Base-by-base conservation (phyloP, 2,797 vertebrate genomes). In the Rhinophrynus dorsalis region DNA sequence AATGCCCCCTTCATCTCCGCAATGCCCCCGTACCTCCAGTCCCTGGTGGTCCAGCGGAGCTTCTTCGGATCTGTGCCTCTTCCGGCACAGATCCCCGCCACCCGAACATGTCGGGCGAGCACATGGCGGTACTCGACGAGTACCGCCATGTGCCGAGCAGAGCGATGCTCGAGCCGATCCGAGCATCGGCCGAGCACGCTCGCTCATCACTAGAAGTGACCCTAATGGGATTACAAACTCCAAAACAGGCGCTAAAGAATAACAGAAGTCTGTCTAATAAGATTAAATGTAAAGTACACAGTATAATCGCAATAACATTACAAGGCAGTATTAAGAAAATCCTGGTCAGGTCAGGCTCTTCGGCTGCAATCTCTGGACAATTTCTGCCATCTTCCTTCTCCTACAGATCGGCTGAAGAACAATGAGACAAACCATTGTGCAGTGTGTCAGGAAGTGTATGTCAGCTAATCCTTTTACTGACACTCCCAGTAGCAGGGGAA, bases 191-290 rank as follows among this genome's bases (percentile, higher is more conserved):
- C n/a, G n/a, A n/a, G n/a, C n/a, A n/a, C n/a, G n/a, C n/a, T n/a
- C n/a, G n/a, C n/a, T n/a, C n/a, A n/a, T n/a, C n/a, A n/a, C n/a
- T n/a, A n/a, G 77, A 74, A 77, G 74, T 62, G 66, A 72, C 74
- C 74, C 62, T 84, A 84, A 85, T 81, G 77, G 81, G 84, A 85
- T 85, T 84, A 85, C 81, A 78, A 65, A 82, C 76, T 75, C 75
- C 55, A 61, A 78, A 78, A 77, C 12, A 26, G 75, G 75, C 81
- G 75, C 74, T 64, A 48, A 42, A 50, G 32, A 80, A 80, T 82
- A 78, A 78, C 76, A 80, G 70, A 75, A 74, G 72, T 79, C 74
- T 68, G 81, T 78, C 80, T 83, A 84, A 84, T 83, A 72, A 81
- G 83, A 84, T 83, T 83, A 86, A 79, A 79, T 78, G 78, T 77